A percentile compares a stretch with the other conserved stretches of the same genome.
Evolutionary conservation across 2,888 invertebrate species (phyloP).

Genomic region (Cyaniris semiargus): DNA sequence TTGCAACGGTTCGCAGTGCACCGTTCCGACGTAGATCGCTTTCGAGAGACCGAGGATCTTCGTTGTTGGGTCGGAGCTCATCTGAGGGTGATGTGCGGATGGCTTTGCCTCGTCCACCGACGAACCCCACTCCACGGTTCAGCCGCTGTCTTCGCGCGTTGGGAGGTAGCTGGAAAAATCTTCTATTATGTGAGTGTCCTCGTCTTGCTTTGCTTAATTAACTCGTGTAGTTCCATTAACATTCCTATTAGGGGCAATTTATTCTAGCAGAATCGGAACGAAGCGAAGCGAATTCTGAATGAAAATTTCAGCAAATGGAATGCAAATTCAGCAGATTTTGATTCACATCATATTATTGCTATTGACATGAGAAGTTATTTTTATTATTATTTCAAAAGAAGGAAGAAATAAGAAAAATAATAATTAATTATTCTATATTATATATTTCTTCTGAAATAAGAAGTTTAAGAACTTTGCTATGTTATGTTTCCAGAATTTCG

Average conservation of each 20-base stretch:
- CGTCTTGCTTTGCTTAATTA: slow-evolving; percentile 51
- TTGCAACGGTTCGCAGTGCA: slow-evolving; percentile 70
- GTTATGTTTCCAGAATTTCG: neutral
- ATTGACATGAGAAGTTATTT: too few relatives aligned
- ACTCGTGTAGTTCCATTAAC: slow-evolving; percentile 40
- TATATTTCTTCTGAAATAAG: too few relatives aligned
- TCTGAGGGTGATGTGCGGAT: slow-evolving; percentile 85
- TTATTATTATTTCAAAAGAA: too few relatives aligned
- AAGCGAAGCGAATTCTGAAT: neutral
- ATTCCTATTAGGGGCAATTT: slow-evolving; percentile 31
- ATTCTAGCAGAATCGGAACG: neutral
- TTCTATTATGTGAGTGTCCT: slow-evolving; percentile 86
- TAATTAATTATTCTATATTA: too few relatives aligned
- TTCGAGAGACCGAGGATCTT: slow-evolving; percentile 74
- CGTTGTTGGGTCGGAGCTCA: slow-evolving; percentile 82
- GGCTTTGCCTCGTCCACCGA: slow-evolving; percentile 62
- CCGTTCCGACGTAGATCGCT: slow-evolving; percentile 73
- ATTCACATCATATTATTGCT: too few relatives aligned
- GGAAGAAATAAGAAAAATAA: too few relatives aligned
- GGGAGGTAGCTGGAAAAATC: slow-evolving; percentile 90
- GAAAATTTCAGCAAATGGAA: neutral
- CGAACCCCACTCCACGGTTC: slow-evolving; percentile 72
- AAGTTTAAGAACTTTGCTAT: neutral
- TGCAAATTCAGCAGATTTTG: too few relatives aligned
- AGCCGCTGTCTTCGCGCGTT: slow-evolving; percentile 87